Percentiles rank a stretch among this genome's conserved stretches.
phyloP scores from a whole-genome alignment of 2,888 invertebrate species.

The Siphonodentalium dalli region DNA sequence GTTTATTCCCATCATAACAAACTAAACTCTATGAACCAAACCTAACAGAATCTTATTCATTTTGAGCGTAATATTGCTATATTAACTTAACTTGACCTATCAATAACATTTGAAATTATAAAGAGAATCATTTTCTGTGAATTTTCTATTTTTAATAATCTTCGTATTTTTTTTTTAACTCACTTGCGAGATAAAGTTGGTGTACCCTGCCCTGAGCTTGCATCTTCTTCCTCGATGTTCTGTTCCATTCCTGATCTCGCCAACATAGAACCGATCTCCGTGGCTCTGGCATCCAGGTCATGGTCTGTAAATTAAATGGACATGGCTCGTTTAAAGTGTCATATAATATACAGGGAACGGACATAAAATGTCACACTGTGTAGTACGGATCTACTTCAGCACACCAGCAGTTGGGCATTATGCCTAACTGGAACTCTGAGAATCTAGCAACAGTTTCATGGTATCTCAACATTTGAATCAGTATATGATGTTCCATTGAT shows the following conservation, averaged over 20 bases:
- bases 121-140: not conserved
- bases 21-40: no score
- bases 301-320: conserved; percentile 45
- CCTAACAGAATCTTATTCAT: not conserved
- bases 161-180: not conserved
- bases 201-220: conserved; percentile 36
- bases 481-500: no score
- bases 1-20: no score
- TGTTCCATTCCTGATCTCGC: conserved; percentile 40
- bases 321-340: no score
- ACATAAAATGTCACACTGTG: no score
- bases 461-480: no score
- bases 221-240: conserved; percentile 43
- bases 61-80: conserved; percentile 11
- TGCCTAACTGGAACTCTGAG: no score
- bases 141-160: not conserved
- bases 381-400: no score
- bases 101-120: not conserved
- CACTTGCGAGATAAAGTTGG: conserved; percentile 19
- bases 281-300: conserved; percentile 50
- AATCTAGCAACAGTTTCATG: no score
- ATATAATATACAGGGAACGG: no score
- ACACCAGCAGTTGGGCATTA: no score
- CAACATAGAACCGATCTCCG: conserved; percentile 55
- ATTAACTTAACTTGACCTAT: not conserved